Evolutionary conservation across 2,113 vertebrate species (phyloP).

Genomic region (Oreotrochilus melanogaster): DNA sequence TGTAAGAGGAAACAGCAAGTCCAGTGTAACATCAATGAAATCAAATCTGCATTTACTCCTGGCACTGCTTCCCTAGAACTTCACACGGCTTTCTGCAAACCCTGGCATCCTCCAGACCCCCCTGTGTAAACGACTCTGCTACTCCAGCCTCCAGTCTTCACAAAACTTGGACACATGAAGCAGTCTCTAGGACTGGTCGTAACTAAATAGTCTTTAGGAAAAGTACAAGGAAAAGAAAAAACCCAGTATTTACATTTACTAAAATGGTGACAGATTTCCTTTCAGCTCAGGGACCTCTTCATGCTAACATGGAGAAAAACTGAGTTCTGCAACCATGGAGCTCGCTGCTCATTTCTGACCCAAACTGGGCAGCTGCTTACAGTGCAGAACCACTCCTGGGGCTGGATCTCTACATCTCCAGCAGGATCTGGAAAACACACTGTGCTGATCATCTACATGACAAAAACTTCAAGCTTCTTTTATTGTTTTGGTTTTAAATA

Average conservation of each 20-base stretch:
- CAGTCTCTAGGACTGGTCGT: not conserved
- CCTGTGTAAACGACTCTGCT: not conserved
- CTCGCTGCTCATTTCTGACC: not conserved
- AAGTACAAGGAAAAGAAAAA: not conserved
- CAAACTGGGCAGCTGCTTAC: not conserved
- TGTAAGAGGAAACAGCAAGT: slow-evolving; percentile 21
- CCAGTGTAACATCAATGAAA: not conserved
- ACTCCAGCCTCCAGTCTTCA: not conserved
- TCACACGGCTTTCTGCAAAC: not conserved
- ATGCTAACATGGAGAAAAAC: too few relatives aligned
- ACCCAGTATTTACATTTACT: too few relatives aligned
- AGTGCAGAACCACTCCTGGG: rapidly evolving
- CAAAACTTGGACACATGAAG: rapidly evolving
- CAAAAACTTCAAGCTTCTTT: rapidly evolving
- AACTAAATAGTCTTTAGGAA: not conserved
- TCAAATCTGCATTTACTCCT: not conserved
- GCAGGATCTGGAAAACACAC: not conserved
- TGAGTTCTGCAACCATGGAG: not conserved
- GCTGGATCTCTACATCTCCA: rapidly evolving
- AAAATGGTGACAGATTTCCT: not conserved
- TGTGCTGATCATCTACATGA: rapidly evolving
- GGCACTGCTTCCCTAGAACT: not conserved
- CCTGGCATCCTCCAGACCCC: not conserved
- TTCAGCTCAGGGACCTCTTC: not conserved
- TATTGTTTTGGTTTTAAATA: rapidly evolving